Conservation (phyloP, 2,797 vertebrate species). For the Tokudaia muenninki region DNA sequence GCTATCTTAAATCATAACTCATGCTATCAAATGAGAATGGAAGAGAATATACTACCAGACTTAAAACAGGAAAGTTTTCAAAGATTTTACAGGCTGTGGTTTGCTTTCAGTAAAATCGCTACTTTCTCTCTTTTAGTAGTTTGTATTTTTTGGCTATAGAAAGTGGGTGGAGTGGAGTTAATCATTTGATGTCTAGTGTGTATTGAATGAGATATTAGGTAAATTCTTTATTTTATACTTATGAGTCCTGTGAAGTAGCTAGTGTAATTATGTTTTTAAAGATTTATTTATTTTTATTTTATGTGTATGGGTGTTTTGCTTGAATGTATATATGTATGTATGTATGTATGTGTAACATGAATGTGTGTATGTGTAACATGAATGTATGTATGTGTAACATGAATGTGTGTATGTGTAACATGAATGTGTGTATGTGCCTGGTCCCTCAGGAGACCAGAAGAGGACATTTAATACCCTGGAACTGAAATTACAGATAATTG, state of each 20-base stretch:
- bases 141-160: constrained; percentile 51
- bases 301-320: not conserved
- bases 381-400: not conserved
- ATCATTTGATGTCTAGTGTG: not conserved
- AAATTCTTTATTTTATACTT: not conserved
- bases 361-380: too few species aligned
- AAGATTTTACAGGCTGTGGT: constrained; percentile 56
- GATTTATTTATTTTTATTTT: not conserved
- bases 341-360: not conserved
- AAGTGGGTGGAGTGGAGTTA: not conserved
- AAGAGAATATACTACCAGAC: constrained; percentile 63
- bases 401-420: not conserved
- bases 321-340: not conserved
- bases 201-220: not conserved
- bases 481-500: not conserved
- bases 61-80: constrained; percentile 57
- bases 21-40: constrained; percentile 61
- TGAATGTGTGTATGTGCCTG: not conserved
- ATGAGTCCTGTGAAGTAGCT: not conserved
- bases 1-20: constrained; percentile 75
- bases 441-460: not conserved
- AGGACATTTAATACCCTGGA: not conserved
- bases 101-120: constrained; percentile 62
- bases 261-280: not conserved
- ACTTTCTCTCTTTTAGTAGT: constrained; percentile 50